Percentiles rank a stretch among this genome's conserved stretches.
Conservation (phyloP, 2,888 invertebrate species). For the Sipha maydis region DNA sequence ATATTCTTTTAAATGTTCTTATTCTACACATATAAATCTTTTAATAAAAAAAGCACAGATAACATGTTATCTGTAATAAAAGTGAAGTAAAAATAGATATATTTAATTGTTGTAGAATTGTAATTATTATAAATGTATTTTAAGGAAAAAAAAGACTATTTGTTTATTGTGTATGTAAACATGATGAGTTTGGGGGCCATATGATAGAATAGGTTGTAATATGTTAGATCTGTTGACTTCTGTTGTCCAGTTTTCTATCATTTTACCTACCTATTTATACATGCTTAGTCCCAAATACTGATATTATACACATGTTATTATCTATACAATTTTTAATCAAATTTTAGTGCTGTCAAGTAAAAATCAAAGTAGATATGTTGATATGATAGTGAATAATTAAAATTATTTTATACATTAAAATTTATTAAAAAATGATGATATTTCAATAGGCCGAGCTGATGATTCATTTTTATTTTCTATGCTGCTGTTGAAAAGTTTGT, state of each 20-base stretch:
- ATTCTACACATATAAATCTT: not conserved
- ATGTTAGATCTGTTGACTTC: conserved; percentile 33
- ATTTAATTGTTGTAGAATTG: not conserved
- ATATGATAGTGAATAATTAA: not conserved
- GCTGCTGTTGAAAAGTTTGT: not conserved
- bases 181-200: conserved; percentile 55
- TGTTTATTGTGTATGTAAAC: not conserved
- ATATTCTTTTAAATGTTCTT: not conserved
- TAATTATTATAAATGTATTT: no score
- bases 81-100: not conserved
- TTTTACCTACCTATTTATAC: conserved; percentile 26
- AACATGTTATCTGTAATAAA: not conserved
- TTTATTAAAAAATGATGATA: conserved; percentile 42
- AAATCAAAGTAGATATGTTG: not conserved
- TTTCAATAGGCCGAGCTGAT: conserved; percentile 60
- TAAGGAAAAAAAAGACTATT: not conserved
- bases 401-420: not conserved
- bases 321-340: not conserved
- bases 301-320: not conserved
- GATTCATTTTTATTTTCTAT: conserved; percentile 18
- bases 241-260: not conserved
- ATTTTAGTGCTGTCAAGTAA: not conserved
- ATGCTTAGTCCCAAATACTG: conserved; percentile 52
- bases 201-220: conserved; percentile 29
- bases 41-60: no score